phyloP scores from a whole-genome alignment of 2,113 vertebrate species.

The Sander lucioperca region DNA sequence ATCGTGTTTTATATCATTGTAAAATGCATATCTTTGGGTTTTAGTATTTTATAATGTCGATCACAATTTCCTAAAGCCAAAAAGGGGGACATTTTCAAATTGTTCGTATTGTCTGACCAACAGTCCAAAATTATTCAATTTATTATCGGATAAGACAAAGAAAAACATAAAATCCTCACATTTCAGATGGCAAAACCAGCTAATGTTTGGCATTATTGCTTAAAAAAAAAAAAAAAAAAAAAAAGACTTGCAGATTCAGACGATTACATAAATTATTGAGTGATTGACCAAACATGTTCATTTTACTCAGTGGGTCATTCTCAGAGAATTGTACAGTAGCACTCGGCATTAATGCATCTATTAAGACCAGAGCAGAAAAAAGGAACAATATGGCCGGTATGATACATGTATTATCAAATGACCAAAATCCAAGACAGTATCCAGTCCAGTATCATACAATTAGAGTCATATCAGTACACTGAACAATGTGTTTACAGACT shows the following conservation, averaged over 20 bases:
- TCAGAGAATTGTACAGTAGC: neutral
- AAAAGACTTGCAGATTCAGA: neutral
- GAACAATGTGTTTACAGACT: neutral
- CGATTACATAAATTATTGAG: neutral
- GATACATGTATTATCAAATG: neutral
- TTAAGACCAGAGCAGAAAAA: neutral
- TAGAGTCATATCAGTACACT: neutral
- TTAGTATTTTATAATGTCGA: neutral
- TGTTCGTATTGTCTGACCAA: neutral
- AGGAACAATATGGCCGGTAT: neutral
- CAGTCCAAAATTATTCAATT: neutral
- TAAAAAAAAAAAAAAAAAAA: neutral
- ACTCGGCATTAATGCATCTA: neutral
- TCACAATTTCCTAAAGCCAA: neutral
- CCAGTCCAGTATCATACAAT: neutral
- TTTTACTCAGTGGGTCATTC: neutral
- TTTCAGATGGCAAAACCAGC: neutral
- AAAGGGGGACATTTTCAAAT: neutral
- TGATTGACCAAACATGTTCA: neutral
- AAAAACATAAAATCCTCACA: neutral
- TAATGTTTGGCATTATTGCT: neutral
- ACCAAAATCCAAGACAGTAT: neutral
- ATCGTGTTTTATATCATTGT: neutral
- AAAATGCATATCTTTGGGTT: neutral
- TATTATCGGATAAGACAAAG: neutral